A percentile compares a stretch with the other conserved stretches of the same genome.
These are phyloP conservation scores for Cyclargus thomasi DNA, from an alignment of 1,140 invertebrate species.

Conservation along the genomic window DNA sequence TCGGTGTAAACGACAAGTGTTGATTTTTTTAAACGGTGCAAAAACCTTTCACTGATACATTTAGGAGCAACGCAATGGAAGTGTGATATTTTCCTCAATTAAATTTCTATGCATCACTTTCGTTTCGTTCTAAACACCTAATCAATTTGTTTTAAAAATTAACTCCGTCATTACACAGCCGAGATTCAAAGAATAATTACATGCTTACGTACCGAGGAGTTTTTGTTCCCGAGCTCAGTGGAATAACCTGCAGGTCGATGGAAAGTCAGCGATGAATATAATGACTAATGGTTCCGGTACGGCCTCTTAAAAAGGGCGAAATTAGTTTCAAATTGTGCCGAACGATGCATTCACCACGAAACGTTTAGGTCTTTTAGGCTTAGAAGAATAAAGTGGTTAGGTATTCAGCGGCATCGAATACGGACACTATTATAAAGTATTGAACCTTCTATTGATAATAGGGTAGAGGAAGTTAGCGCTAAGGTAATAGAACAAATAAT, in stretches of 20 bases:
- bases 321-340: background rate
- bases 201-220: conserved; percentile 34
- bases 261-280: conserved; percentile 51
- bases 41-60: background rate
- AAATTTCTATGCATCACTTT: background rate
- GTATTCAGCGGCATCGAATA: background rate
- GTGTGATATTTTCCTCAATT: background rate
- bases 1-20: background rate
- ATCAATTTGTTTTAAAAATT: conserved; percentile 11
- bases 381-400: background rate
- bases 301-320: background rate
- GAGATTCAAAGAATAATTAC: conserved; percentile 43
- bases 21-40: background rate
- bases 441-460: background rate
- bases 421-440: background rate
- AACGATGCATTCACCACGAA: background rate
- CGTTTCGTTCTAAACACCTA: background rate
- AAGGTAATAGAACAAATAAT: background rate
- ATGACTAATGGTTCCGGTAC: conserved; percentile 35
- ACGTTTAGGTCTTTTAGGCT: background rate
- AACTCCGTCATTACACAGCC: conserved; percentile 20
- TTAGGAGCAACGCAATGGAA: background rate
- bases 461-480: background rate
- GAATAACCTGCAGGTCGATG: conserved; percentile 60
- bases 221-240: conserved; percentile 54